Base-by-base conservation (phyloP, 2,888 invertebrate genomes). In the Cotesia congregata region DNA sequence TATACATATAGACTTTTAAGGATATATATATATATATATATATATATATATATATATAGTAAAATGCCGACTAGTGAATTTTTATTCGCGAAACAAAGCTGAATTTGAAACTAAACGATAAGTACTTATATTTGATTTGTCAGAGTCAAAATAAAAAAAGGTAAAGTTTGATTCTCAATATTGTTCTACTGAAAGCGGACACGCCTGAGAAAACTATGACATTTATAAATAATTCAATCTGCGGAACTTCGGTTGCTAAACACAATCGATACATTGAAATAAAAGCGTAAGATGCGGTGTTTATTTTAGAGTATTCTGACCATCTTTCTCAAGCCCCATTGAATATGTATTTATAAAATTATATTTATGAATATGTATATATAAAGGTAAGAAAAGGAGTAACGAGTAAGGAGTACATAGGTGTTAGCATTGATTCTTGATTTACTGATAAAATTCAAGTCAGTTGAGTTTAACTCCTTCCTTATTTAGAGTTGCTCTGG, bases 391-490 rank as follows among this genome's bases (percentile, higher is more conserved):
- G 30, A 30, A 30, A 30, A 30, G 30, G 30, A 30, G 30, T 50
- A 50, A 50, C 7, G 50, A 50, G 50, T 50, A 50, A 50, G 50
- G 50, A 50, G 50, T 30, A 30, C 3, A 30, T 30, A 30, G 30
- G 30, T 50, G 50, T 50, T 9, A 50, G 50, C 50, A 9, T 6
- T 50, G 9, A 12, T 50, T 12, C 50, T 50, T 50, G 12, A 12
- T 50, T 50, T 30, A 30, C 30, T 30, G 30, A 30, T 30, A 30
- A 30, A 50, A 12, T 50, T 50, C 50, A 12, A 4, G 50, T 50
- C 50, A 12, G 50, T 50, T 12, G 20, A 30, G 69, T 70, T 70
- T 17, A 30, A 50, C 30, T 70, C n/a, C 59, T 70, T 70, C 59
- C 70, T 20, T 60, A 50, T 50, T 50, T 30, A 30, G 30, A 30